These are phyloP conservation scores for Vesta saturnalis DNA, from an alignment of 2,888 invertebrate genomes.

Conservation along the genomic window DNA sequence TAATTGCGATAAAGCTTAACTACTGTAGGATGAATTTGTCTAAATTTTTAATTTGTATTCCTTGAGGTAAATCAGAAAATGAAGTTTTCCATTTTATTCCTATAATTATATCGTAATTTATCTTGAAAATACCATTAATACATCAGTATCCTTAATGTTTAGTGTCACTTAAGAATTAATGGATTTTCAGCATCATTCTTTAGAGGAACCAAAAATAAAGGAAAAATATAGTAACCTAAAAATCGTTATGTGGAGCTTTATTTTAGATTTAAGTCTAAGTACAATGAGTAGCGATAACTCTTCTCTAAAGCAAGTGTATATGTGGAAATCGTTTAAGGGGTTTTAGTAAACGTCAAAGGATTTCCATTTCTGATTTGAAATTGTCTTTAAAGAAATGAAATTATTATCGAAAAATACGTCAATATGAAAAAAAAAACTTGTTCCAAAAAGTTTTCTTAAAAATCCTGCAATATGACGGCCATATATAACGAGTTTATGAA, in stretches of 20 bases:
- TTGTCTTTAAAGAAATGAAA: background rate
- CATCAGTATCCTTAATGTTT: background rate
- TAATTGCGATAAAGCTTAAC: too few relatives aligned
- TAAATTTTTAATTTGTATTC: too few relatives aligned
- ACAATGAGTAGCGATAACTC: slow-evolving; percentile 21
- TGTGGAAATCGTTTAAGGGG: slow-evolving; percentile 25
- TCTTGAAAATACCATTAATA: background rate
- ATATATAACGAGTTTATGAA: slow-evolving; percentile 26
- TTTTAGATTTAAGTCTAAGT: slow-evolving; percentile 18
- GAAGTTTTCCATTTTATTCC: too few relatives aligned
- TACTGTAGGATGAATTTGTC: too few relatives aligned
- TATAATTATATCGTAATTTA: background rate
- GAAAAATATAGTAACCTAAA: slow-evolving; percentile 7
- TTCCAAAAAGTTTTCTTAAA: slow-evolving; percentile 9
- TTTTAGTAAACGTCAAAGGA: background rate
- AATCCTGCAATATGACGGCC: slow-evolving; percentile 5
- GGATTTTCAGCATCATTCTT: slow-evolving; percentile 15
- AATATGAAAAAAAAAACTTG: background rate
- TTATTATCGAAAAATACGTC: background rate
- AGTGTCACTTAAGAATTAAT: slow-evolving; percentile 12
- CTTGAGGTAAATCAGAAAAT: too few relatives aligned
- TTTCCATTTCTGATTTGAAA: slow-evolving; percentile 1
- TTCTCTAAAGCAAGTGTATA: slow-evolving; percentile 21
- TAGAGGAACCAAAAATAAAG: slow-evolving; percentile 12
- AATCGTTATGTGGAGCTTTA: slow-evolving; percentile 22